These are phyloP conservation scores for Ondatra zibethicus DNA, from an alignment of 2,113 vertebrate species.

Conservation along the genomic window DNA sequence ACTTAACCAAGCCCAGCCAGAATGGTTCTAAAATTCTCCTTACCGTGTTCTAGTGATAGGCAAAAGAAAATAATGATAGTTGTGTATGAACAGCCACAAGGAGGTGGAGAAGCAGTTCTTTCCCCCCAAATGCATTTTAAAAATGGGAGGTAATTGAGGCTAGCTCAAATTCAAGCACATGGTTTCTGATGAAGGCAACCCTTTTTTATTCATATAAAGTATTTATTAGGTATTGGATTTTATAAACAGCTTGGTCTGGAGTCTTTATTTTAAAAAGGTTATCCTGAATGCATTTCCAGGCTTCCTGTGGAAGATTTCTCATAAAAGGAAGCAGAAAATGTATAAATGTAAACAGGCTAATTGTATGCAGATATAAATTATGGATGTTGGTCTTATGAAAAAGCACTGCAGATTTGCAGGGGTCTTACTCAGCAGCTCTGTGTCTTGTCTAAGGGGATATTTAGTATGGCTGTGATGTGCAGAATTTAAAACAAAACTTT, in stretches of 20 bases:
- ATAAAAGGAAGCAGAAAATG: conserved; percentile 89
- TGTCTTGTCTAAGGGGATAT: conserved; percentile 89
- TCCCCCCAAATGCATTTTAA: background rate
- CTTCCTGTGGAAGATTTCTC: conserved; percentile 88
- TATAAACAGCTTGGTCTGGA: conserved; percentile 87
- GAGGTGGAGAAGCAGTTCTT: background rate
- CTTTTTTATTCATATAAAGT: conserved; percentile 87
- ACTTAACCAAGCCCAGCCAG: conserved; percentile 35
- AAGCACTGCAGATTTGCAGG: conserved; percentile 89
- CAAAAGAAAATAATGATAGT: conserved; percentile 50
- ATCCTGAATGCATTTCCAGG: conserved; percentile 87
- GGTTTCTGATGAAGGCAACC: conserved; percentile 82
- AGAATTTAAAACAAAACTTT: conserved; percentile 91
- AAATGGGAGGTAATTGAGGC: conserved; percentile 56
- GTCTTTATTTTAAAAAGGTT: conserved; percentile 83
- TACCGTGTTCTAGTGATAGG: background rate
- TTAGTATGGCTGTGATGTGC: conserved; percentile 91
- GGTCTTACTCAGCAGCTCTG: conserved; percentile 91
- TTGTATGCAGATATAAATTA: conserved; percentile 93
- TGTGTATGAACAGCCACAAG: conserved; percentile 17
- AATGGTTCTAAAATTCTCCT: conserved; percentile 16
- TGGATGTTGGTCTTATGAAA: conserved; percentile 91
- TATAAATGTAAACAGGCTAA: conserved; percentile 92
- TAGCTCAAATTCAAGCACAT: conserved; percentile 81
- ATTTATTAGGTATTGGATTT: conserved; percentile 89